Percentiles rank a stretch among this genome's conserved stretches.
phyloP scores from a whole-genome alignment of 2,113 vertebrate genomes.

The Accipiter cooperii region DNA sequence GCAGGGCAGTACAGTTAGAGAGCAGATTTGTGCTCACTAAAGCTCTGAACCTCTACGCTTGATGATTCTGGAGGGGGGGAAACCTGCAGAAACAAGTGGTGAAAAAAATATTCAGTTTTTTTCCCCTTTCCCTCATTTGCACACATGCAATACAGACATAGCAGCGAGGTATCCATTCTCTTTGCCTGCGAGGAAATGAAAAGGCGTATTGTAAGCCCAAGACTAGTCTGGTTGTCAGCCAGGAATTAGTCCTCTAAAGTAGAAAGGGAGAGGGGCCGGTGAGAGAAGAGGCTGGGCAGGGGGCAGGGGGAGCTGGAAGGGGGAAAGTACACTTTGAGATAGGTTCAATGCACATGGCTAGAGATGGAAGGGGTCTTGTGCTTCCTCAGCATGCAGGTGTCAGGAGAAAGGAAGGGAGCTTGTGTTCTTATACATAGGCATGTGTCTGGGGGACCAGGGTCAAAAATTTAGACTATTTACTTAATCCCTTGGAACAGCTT shows the following conservation, averaged over 20 bases:
- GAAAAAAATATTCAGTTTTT: neutral
- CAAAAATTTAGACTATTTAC: conserved; percentile 74
- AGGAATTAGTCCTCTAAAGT: conserved; percentile 61
- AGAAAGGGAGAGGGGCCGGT: neutral
- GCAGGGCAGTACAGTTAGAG: neutral
- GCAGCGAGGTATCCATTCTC: conserved; percentile 51
- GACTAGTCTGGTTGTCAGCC: conserved; percentile 65
- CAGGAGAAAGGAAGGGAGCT: conserved; percentile 18
- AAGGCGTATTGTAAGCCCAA: conserved; percentile 61
- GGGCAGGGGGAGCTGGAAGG: neutral
- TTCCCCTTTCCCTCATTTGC: neutral
- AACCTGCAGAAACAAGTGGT: neutral
- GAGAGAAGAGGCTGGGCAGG: neutral
- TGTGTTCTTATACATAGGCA: conserved; percentile 53
- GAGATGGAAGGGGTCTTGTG: conserved; percentile 19
- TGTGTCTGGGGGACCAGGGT: conserved; percentile 62
- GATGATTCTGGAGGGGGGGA: neutral
- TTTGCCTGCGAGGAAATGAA: conserved; percentile 66
- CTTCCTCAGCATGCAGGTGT: conserved; percentile 55
- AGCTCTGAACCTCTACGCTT: neutral
- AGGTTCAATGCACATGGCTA: neutral
- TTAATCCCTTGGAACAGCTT: conserved; percentile 74
- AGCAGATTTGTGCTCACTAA: neutral
- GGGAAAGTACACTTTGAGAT: neutral
- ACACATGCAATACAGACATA: neutral